These are phyloP conservation scores for Heteropelma amictum DNA, from an alignment of 2,888 invertebrate species.

Conservation along the genomic window DNA sequence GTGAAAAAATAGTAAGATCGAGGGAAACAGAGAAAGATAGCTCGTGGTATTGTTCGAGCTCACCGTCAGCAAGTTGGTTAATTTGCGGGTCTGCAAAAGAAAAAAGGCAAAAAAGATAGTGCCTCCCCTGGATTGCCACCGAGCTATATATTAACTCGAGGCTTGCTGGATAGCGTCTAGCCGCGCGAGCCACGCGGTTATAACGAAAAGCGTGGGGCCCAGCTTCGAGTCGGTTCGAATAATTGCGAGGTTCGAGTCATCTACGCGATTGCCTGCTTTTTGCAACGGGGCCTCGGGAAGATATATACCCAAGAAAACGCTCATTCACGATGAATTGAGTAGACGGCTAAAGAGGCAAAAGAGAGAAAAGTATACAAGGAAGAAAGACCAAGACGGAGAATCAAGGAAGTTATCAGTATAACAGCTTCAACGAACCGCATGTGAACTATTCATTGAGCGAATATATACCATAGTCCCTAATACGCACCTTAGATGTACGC, in stretches of 20 bases:
- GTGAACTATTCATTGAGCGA: slow-evolving; percentile 49
- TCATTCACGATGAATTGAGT: slow-evolving; percentile 23
- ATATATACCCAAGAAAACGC: slow-evolving; percentile 17
- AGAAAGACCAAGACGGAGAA: slow-evolving; percentile 4
- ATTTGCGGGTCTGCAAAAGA: slow-evolving; percentile 26
- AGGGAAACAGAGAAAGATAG: background rate
- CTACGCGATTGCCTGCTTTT: background rate
- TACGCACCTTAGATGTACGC: slow-evolving; percentile 46
- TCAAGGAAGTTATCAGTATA: slow-evolving; percentile 47
- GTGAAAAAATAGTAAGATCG: background rate
- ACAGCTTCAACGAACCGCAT: slow-evolving; percentile 23
- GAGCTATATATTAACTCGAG: slow-evolving; percentile 13
- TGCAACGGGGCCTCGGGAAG: background rate
- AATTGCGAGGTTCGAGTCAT: slow-evolving; percentile 21
- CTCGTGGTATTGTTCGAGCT: slow-evolving; percentile 9
- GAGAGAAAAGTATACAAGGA: background rate
- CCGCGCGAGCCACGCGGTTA: background rate
- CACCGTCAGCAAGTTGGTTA: slow-evolving; percentile 1
- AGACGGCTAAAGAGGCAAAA: background rate
- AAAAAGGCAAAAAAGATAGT: slow-evolving; percentile 7
- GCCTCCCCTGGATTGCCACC: background rate
- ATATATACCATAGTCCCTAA: slow-evolving; percentile 42
- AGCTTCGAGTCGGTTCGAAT: background rate
- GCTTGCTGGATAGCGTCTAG: background rate
- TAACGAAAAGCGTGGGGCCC: background rate